Conservation (phyloP, 2,113 vertebrate species). For the Glaucomys volans region DNA sequence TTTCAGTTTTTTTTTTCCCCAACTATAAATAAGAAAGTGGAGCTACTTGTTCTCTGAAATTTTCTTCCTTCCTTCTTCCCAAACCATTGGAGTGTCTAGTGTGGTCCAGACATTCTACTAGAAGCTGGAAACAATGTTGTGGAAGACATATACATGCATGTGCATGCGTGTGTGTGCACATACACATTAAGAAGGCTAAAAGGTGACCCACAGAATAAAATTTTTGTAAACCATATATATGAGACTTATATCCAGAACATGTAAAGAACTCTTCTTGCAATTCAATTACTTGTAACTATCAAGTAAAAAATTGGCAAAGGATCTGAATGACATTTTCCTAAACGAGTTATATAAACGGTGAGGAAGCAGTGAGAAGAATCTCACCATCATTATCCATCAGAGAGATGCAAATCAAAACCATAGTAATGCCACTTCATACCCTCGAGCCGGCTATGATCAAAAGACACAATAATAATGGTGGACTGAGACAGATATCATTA, state of each 20-base stretch:
- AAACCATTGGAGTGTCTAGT: background rate
- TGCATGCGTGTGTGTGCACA: background rate
- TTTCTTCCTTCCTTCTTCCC: background rate
- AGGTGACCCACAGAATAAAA: background rate
- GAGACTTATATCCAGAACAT: background rate
- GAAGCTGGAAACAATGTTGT: background rate
- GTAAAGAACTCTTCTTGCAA: background rate
- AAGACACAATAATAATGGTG: background rate
- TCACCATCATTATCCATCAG: background rate
- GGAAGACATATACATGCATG: background rate
- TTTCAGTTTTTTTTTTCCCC: background rate
- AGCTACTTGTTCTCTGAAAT: background rate
- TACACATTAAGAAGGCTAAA: background rate
- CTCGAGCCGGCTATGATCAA: background rate
- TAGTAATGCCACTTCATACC: background rate
- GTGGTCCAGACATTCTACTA: background rate
- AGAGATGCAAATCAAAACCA: conserved; percentile 35
- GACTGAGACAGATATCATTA: too few species aligned
- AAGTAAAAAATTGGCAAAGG: conserved; percentile 23
- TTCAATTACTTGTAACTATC: background rate
- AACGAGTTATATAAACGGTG: background rate
- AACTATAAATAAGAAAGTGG: background rate
- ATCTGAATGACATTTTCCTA: background rate
- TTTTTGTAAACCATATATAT: background rate
- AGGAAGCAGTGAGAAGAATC: background rate